These are phyloP conservation scores for Subacronicta megacephala DNA, from an alignment of 2,888 invertebrate genomes.

Conservation along the genomic window DNA sequence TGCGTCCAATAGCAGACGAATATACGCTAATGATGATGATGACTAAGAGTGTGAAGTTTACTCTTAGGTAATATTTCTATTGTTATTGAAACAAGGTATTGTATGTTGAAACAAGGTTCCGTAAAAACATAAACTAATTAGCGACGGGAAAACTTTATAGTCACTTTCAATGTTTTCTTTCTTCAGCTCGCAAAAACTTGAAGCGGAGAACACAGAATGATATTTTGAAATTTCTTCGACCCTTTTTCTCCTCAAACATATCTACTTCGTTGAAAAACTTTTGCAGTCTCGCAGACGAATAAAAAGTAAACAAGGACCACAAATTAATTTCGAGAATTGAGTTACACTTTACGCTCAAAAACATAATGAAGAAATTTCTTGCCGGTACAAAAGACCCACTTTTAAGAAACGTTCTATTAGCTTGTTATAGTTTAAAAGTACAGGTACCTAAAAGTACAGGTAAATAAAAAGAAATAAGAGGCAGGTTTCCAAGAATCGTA, in stretches of 20 bases:
- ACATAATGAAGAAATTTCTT: no score
- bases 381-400: no score
- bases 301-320: neutral
- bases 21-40: no score
- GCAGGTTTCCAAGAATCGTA: no score
- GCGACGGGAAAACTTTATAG: constrained; percentile 18
- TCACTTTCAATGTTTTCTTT: constrained; percentile 20
- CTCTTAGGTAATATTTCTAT: neutral
- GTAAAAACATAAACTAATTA: constrained; percentile 21
- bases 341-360: neutral
- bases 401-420: no score
- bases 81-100: no score
- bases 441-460: no score
- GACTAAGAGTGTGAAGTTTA: no score
- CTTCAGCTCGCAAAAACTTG: constrained; percentile 11
- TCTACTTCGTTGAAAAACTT: neutral
- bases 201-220: constrained; percentile 7
- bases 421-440: no score
- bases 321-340: constrained; percentile 11
- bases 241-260: constrained; percentile 5
- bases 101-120: constrained; percentile 19
- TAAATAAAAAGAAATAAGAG: no score
- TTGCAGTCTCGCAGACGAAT: neutral
- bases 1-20: no score
- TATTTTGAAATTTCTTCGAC: constrained; percentile 1